Evolutionary conservation across 2,113 vertebrate species (phyloP), one percentile per base, ranked within the genome.

Genomic region (Grallaria varia): DNA sequence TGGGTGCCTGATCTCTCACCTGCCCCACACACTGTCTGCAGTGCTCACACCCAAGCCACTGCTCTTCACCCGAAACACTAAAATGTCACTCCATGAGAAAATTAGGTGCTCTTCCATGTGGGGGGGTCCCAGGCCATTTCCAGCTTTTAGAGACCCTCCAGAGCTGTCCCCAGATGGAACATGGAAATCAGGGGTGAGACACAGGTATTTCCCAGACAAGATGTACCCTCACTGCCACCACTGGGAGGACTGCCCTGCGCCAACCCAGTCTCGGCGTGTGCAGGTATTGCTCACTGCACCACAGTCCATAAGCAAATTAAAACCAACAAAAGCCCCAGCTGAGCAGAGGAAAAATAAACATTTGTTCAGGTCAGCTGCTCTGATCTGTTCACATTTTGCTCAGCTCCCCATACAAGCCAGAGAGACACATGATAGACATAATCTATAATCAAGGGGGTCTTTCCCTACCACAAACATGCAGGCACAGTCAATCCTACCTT

Each of bases 231-330:
- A 18, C 28, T 33, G 50, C 25, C 3, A 4, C 39, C 3, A 1
- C 33, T 10, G 18, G 39, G 30, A 55, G 24, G 6, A 31, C 14
- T n/a, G 52, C 47, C 39, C 37, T 3, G 3, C 19, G 39, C 30
- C 40, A 55, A 42, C 16, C 33, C 62, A 75, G 11, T 44, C 23
- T 39, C 0, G 0, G 44, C 10, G 10, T 28, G 25, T 4, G 1
- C 31, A 64, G 55, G 31, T 37, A 27, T 16, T 73, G 45, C 52
- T 80, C 35, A 18, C 27, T 71, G 20, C 3, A 6, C 19, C 40
- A 53, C 30, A 50, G 39, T 33, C 35, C 3, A 0, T 1, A 84
- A 60, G 28, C 13, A 87, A 84, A 91, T 42, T 37, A 58, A 81
- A 89, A 15, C 17, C 28, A 83, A 63, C 31, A 50, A 12, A 68